Percentiles rank a stretch among this genome's conserved stretches.
phyloP scores from a whole-genome alignment of 2,888 invertebrate genomes.

The Lasius fuliginosus region DNA sequence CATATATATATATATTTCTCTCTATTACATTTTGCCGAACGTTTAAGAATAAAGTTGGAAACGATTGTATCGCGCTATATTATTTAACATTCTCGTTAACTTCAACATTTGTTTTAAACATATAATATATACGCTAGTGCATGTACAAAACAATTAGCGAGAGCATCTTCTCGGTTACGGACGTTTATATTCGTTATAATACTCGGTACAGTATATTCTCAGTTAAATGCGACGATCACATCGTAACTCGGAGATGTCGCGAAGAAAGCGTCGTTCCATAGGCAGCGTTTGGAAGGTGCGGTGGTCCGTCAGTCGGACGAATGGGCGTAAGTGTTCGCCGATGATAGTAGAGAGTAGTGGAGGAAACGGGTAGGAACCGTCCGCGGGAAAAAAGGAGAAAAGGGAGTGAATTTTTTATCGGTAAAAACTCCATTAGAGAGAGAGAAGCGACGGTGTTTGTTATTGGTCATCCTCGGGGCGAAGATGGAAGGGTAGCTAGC shows the following conservation, averaged over 20 bases:
- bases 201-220: not conserved
- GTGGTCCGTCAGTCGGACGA: constrained; percentile 56
- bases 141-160: not conserved
- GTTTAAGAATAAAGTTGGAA: not conserved
- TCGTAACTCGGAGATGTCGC: constrained; percentile 66
- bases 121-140: not conserved
- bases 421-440: constrained; percentile 86
- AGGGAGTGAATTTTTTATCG: constrained; percentile 86
- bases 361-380: constrained; percentile 57
- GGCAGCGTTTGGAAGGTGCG: constrained; percentile 62
- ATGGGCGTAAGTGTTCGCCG: constrained; percentile 39
- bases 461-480: constrained; percentile 85
- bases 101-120: not conserved
- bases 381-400: constrained; percentile 77
- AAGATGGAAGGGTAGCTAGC: constrained; percentile 61
- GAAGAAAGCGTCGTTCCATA: constrained; percentile 62
- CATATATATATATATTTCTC: no score
- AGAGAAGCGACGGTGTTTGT: constrained; percentile 84
- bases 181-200: constrained; percentile 15
- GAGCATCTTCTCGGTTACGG: not conserved
- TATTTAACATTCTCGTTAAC: not conserved
- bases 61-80: not conserved
- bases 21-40: not conserved
- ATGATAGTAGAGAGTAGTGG: constrained; percentile 61
- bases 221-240: constrained; percentile 50